Conservation (phyloP, 2,888 invertebrate genomes). For the Tetanocera ferruginea region DNA sequence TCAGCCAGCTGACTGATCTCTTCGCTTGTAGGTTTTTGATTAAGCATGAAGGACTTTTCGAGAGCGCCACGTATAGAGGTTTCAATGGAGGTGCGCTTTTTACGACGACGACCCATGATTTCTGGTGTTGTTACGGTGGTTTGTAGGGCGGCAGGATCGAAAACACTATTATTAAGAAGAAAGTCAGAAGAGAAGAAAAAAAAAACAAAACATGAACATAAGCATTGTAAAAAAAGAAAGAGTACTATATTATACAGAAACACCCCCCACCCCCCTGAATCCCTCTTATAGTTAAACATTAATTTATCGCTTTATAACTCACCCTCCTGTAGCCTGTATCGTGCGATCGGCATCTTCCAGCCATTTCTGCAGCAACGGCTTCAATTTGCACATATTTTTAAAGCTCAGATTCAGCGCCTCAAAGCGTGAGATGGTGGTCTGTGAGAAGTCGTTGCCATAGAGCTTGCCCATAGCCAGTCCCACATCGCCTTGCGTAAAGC, state of each 20-base stretch:
- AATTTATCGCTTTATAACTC: conserved; percentile 46
- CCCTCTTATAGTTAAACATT: not conserved
- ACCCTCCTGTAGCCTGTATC: conserved; percentile 78
- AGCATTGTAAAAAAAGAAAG: not conserved
- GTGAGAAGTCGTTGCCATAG: conserved; percentile 98
- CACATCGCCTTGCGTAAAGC: conserved; percentile 99
- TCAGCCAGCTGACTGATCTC: conserved; percentile 95
- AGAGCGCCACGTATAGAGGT: conserved; percentile 94
- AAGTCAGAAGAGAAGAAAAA: conserved; percentile 1
- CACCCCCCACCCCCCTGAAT: not conserved
- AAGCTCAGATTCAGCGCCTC: conserved; percentile 98
- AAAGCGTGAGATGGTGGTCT: conserved; percentile 98
- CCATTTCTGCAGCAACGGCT: conserved; percentile 98
- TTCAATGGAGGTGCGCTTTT: conserved; percentile 96
- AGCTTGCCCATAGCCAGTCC: conserved; percentile 98
- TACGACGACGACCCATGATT: conserved; percentile 91
- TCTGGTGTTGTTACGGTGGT: conserved; percentile 87
- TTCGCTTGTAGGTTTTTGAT: conserved; percentile 97
- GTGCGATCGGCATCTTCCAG: conserved; percentile 93
- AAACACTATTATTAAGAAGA: conserved; percentile 56
- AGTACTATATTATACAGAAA: too few relatives aligned
- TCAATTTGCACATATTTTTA: conserved; percentile 99
- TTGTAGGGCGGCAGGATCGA: conserved; percentile 72
- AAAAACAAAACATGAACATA: not conserved
- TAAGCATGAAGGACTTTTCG: conserved; percentile 93